Conservation (phyloP, 37 sponge, comb jelly and placozoan species). For the Halichondria panicea region DNA sequence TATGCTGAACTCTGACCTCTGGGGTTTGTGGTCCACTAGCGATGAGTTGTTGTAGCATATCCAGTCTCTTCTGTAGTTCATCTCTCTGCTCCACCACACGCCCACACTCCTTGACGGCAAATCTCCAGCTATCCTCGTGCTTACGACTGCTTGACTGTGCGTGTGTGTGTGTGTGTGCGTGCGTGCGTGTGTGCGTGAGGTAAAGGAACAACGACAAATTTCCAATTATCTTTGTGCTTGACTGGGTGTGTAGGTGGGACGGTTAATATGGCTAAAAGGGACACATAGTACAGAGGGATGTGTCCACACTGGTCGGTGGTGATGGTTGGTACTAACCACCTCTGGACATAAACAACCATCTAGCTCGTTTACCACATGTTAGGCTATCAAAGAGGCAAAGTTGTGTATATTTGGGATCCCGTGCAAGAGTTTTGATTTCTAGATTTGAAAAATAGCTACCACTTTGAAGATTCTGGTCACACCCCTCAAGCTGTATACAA, state of each 20-base stretch:
- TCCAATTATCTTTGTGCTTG: no score
- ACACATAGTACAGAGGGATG: no score
- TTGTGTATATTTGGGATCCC: no score
- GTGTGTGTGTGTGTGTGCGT: conserved; percentile 67
- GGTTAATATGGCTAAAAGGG: no score
- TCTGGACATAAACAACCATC: no score
- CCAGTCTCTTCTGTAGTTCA: conserved; percentile 15
- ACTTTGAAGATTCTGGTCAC: conserved; percentile 41
- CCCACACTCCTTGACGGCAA: conserved; percentile 17
- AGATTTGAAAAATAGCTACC: conserved; percentile 21
- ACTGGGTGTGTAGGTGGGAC: no score
- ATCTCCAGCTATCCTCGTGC: conserved; percentile 34
- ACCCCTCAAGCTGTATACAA: conserved; percentile 46
- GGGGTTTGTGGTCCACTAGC: background rate
- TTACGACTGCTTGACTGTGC: conserved; percentile 26
- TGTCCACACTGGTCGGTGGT: no score
- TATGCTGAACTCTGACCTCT: background rate
- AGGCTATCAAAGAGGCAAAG: no score
- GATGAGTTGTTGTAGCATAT: conserved; percentile 1
- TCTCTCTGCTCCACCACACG: conserved; percentile 29
- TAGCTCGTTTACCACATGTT: no score
- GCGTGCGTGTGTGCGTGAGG: conserved; percentile 57
- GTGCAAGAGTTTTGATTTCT: no score
- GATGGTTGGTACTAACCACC: no score
- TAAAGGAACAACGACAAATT: no score